These are phyloP conservation scores for Sciurus vulgaris DNA, from an alignment of 2,797 vertebrate genomes.

Conservation along the genomic window DNA sequence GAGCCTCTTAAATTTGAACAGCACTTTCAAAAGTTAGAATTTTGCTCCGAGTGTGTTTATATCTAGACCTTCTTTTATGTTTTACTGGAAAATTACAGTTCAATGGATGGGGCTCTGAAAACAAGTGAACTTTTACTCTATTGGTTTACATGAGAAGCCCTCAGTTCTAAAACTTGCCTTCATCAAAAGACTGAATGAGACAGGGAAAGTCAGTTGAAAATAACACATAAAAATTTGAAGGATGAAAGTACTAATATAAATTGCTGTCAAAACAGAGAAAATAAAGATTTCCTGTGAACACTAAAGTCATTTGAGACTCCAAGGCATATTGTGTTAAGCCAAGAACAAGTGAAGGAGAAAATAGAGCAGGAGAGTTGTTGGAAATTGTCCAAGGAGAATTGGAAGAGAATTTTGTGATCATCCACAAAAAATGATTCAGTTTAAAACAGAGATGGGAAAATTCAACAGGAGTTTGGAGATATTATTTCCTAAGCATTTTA, in stretches of 20 bases:
- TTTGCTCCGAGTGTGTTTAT: background rate
- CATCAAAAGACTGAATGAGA: background rate
- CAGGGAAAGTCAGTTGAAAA: background rate
- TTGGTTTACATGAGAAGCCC: background rate
- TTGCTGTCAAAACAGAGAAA: conserved; percentile 36
- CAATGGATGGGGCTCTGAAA: background rate
- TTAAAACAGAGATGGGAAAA: conserved; percentile 34
- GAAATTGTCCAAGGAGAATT: background rate
- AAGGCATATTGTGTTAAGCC: background rate
- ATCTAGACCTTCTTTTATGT: background rate
- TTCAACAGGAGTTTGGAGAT: background rate
- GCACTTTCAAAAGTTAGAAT: background rate
- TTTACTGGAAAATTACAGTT: background rate
- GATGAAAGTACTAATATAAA: background rate
- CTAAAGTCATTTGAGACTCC: background rate
- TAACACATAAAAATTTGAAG: background rate
- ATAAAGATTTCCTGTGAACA: conserved; percentile 25
- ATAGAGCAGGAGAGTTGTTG: background rate
- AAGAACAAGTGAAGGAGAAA: conserved; percentile 44
- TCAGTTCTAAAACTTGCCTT: background rate
- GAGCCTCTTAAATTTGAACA: background rate
- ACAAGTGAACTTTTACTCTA: background rate
- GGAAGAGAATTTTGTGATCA: background rate
- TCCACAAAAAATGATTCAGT: background rate
- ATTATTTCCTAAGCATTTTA: conserved; percentile 55